These are phyloP conservation scores for Limenitis camilla DNA, from an alignment of 2,888 invertebrate genomes.

Conservation along the genomic window DNA sequence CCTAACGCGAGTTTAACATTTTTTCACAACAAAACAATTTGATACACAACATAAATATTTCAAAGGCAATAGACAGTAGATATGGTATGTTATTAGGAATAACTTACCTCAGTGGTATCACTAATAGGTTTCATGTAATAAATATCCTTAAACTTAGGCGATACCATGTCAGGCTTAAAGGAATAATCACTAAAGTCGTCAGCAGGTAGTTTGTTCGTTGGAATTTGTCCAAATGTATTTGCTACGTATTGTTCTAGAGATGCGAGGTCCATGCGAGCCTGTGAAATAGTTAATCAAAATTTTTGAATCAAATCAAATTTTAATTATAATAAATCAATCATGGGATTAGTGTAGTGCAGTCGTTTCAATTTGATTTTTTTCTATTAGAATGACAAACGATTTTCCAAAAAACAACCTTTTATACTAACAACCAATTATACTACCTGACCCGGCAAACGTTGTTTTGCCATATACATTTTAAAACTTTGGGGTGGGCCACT, in stretches of 20 bases:
- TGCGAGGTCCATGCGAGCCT: conserved; percentile 76
- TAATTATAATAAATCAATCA: not conserved
- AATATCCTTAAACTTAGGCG: conserved; percentile 77
- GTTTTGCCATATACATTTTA: no score
- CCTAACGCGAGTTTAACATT: no score
- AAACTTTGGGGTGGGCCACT: no score
- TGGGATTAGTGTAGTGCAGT: no score
- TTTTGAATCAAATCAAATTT: not conserved
- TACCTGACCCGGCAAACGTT: no score
- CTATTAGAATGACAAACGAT: no score
- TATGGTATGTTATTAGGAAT: not conserved
- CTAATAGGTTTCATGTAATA: conserved; percentile 85
- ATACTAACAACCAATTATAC: no score
- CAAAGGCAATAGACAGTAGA: no score
- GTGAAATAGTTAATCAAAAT: not conserved
- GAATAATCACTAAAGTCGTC: conserved; percentile 74
- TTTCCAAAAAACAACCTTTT: no score
- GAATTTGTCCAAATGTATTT: conserved; percentile 80
- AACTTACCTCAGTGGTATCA: conserved; percentile 78
- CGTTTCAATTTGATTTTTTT: no score
- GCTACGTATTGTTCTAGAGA: conserved; percentile 78
- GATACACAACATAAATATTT: no score
- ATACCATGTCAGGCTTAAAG: conserved; percentile 67
- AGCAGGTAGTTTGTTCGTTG: conserved; percentile 77
- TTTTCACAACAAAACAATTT: not conserved